Conservation (phyloP, 2,113 vertebrate genomes). For the Sturnus vulgaris region DNA sequence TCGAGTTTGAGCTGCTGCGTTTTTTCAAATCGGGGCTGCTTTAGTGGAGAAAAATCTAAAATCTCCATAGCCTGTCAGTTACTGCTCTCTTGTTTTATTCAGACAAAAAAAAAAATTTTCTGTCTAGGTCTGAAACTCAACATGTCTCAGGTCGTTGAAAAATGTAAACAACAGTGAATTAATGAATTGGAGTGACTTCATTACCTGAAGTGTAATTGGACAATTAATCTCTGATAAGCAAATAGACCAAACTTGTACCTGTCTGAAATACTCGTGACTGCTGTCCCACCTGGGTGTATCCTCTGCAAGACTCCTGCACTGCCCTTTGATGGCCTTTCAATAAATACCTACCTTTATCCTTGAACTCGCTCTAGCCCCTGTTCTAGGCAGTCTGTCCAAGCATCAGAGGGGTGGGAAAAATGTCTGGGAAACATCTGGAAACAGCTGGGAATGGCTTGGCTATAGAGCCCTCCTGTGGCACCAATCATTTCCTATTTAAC, state of each 20-base stretch:
- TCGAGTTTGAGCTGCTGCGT: fast-evolving
- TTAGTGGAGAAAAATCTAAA: too few relatives aligned
- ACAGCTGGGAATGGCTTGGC: neutral
- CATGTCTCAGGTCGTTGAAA: neutral
- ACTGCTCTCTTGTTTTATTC: neutral
- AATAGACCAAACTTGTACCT: neutral
- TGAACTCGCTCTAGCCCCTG: neutral
- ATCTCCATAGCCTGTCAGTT: too few relatives aligned
- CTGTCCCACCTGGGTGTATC: too few relatives aligned
- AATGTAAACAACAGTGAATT: neutral
- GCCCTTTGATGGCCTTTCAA: neutral
- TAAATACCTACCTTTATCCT: too few relatives aligned
- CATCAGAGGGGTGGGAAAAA: neutral
- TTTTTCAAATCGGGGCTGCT: too few relatives aligned
- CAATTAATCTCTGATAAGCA: neutral
- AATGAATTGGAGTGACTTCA: neutral
- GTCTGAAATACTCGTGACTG: fast-evolving
- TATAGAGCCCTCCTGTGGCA: fast-evolving
- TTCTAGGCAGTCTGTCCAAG: neutral
- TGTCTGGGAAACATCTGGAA: neutral
- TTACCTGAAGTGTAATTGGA: neutral
- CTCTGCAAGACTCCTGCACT: neutral
- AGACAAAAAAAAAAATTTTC: too few relatives aligned
- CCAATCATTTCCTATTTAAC: too few relatives aligned
- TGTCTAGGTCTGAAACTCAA: neutral